Evolutionary conservation across 2,888 invertebrate genomes (phyloP), one percentile per base, ranked within the genome.

Genomic region (Apamea monoglypha): DNA sequence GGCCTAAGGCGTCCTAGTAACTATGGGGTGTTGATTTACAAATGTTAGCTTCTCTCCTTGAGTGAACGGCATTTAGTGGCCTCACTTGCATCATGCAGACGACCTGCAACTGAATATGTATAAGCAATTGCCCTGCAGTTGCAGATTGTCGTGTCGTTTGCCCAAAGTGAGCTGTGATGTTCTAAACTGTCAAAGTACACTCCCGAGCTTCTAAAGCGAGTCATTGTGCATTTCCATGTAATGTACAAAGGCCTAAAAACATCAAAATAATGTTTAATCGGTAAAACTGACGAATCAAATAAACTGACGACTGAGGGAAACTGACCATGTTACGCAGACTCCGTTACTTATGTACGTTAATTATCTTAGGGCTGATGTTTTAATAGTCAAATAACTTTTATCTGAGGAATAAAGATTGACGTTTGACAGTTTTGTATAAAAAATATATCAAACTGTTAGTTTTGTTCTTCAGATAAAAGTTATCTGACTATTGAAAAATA

Each of bases 1-100:
- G 10, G 3, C 21, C 77, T 47, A 68, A 29, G 36, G 63, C 68
- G 32, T 29, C 10, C 7, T 25, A 40, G 29, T n/a, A 64, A 69
- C 47, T 53, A 47, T 5, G 21, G 10, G 44, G 47, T 83, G 50
- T 68, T 59, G 50, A 82, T 84, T 73, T 69, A 56, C 67, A 36
- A 68, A 67, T 6, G n/a, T 67, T 53, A 21, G 25, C 7, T 63
- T n/a, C 7, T 32, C 36, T 61, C 29, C 21, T 53, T 32, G 18
- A 36, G 29, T 47, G 18, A 76, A 47, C 1, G 2, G 59, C 14
- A 61, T 76, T 82, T 69, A 70, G 50, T 63, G n/a, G 29, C 21
- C 36, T 53, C 70, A 70, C 10, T 56, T 56, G 25, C 12, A 36
- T 36, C 25, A 25, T 36, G 32, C 16, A 53, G 32, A 16, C 16